phyloP scores from a whole-genome alignment of 2,113 vertebrate genomes.

The Marmota monax region DNA sequence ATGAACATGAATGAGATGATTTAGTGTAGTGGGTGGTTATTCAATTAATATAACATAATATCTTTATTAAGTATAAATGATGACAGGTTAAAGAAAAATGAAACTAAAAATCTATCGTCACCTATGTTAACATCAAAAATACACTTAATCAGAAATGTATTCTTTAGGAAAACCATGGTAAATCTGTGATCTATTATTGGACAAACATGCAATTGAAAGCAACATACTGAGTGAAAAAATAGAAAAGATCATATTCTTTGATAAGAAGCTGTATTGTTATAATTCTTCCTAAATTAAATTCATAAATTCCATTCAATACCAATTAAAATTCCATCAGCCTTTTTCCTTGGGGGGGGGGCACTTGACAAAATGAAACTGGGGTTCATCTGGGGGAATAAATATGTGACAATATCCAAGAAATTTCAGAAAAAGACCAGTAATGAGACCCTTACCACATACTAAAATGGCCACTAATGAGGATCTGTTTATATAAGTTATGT shows the following conservation, averaged over 20 bases:
- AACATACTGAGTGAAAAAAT: neutral
- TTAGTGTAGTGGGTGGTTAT: neutral
- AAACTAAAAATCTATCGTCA: neutral
- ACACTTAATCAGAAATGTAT: neutral
- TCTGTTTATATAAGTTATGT: conserved; percentile 37
- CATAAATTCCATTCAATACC: conserved; percentile 58
- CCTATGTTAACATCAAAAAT: neutral
- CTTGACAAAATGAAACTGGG: conserved; percentile 68
- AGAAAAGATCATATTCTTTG: neutral
- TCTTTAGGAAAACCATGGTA: neutral
- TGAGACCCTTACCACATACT: conserved; percentile 28
- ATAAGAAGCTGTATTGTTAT: conserved; percentile 44
- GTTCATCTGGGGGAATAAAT: conserved; percentile 43
- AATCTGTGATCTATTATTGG: neutral
- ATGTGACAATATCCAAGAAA: conserved; percentile 57
- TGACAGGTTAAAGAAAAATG: neutral
- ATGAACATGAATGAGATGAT: neutral
- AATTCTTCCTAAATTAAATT: conserved; percentile 59
- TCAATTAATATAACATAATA: neutral
- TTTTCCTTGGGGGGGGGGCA: conserved; percentile 9
- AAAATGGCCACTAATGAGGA: conserved; percentile 67
- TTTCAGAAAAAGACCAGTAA: conserved; percentile 67
- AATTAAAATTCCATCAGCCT: conserved; percentile 65
- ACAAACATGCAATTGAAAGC: neutral
- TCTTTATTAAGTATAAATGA: neutral